Evolutionary conservation across 2,888 invertebrate genomes (phyloP).

Genomic region (Zootermopsis nevadensis): DNA sequence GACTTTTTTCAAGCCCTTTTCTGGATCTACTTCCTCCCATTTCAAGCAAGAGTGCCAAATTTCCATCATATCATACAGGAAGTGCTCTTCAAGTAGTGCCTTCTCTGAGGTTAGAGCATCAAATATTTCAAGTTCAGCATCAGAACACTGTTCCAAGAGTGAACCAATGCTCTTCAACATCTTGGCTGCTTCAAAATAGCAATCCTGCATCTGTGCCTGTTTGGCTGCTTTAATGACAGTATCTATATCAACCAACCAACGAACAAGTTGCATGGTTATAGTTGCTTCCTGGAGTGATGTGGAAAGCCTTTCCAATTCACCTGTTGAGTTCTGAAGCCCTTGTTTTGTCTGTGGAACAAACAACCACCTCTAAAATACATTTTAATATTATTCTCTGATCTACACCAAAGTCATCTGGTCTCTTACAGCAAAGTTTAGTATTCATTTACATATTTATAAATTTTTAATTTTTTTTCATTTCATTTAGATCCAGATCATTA

Average conservation of each 20-base stretch:
- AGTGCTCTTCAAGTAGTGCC: conserved; percentile 63
- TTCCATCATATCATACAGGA: conserved; percentile 64
- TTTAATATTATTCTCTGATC: not conserved
- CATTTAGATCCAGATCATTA: not conserved
- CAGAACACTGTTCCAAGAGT: conserved; percentile 8
- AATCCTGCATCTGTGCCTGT: conserved; percentile 57
- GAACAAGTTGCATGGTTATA: conserved; percentile 67
- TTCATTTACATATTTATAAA: too few relatives aligned
- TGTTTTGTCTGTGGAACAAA: conserved; percentile 65
- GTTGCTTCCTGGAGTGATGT: conserved; percentile 68
- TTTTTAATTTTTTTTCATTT: not conserved
- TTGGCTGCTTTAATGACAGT: conserved; percentile 61
- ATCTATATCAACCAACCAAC: conserved; percentile 62
- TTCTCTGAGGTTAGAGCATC: conserved; percentile 65
- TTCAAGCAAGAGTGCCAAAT: conserved; percentile 64
- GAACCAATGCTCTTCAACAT: not conserved
- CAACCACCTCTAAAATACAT: not conserved
- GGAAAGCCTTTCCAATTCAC: conserved; percentile 70
- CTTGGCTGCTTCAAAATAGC: conserved; percentile 65
- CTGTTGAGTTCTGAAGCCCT: conserved; percentile 71
- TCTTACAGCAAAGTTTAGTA: not conserved
- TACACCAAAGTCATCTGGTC: not conserved
- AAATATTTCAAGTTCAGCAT: conserved; percentile 65
- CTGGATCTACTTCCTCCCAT: conserved; percentile 61
- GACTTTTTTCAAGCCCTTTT: conserved; percentile 61